Evolutionary conservation across 2,113 vertebrate genomes (phyloP), one percentile per base, ranked within the genome.

Genomic region (Bubalus kerabau): DNA sequence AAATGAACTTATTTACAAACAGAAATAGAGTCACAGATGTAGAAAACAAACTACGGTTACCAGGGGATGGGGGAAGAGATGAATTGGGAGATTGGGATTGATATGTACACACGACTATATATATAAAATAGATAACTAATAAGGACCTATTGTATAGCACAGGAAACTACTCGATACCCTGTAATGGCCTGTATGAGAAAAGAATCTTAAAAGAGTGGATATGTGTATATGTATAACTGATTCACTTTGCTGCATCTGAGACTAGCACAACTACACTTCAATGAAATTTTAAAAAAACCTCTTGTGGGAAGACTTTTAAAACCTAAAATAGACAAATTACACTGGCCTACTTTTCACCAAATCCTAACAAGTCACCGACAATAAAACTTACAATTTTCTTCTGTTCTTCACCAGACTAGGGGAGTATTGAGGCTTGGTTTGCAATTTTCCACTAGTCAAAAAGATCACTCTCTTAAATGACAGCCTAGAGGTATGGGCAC

Each of bases 291-390:
- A 50, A 21, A 7, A 52, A 50, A 80, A 12, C 28, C 81, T 67
- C 56, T 92, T 94, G 88, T 57, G 87, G 60, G 87, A 95, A 88
- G 91, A 91, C 17, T 50, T 98, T 96, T 71, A 71, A 40, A 94
- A 91, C n/a, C 74, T 76, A 93, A 83, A 96, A 96, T 12, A 82
- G 32, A 30, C 52, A 98, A 91, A 89, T 52, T 0, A 1, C 19
- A 0, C 0, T 80, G 88, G 87, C 57, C 88, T 88, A 2, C 91
- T 98, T 96, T 96, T 83, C 40, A 91, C 52, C 24, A n/a, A 15
- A 0, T 60, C 56, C 57, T 60, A 87, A 82, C 85, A 87, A 95
- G 15, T 2, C 13, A 54, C 0, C 0, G 74, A 48, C 19, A 94
- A 50, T 89, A 84, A 92, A 90, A 50, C 76, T 40, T 46, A 74